phyloP scores from a whole-genome alignment of 2,113 vertebrate species.

The Rousettus leschenaultii region DNA sequence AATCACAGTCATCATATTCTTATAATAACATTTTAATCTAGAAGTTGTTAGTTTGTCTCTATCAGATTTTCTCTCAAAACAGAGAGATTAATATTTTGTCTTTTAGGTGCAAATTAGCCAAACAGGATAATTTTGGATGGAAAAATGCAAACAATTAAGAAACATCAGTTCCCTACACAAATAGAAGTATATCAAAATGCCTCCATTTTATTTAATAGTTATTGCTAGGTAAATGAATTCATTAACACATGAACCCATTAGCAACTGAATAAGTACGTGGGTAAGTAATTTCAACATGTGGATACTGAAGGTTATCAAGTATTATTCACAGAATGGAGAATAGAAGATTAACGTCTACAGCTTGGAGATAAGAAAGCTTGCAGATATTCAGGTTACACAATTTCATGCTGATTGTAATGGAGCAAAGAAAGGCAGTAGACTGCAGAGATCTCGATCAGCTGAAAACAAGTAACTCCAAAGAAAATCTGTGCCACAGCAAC shows the following conservation, averaged over 20 bases:
- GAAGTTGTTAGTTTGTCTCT: background rate
- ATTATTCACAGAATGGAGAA: background rate
- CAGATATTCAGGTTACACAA: background rate
- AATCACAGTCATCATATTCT: background rate
- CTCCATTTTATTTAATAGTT: background rate
- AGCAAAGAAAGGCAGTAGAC: conserved; percentile 13
- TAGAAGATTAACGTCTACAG: background rate
- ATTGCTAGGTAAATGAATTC: background rate
- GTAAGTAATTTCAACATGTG: conserved; percentile 12
- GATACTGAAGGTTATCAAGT: background rate
- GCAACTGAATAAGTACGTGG: background rate
- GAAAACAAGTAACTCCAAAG: conserved; percentile 4
- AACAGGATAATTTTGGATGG: background rate
- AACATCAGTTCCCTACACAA: background rate
- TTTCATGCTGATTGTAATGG: conserved; percentile 36
- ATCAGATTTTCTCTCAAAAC: background rate
- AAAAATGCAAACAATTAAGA: conserved; percentile 4
- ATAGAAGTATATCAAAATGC: background rate
- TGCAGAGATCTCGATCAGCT: conserved; percentile 30
- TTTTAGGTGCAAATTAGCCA: background rate
- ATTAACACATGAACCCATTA: background rate
- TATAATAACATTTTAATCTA: background rate
- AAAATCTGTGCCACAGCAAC: background rate
- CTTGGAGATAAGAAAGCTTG: background rate
- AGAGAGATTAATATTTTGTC: background rate